Percentiles rank a stretch among this genome's conserved stretches.
Conservation (phyloP, 2,113 vertebrate species). For the Austrofundulus limnaeus region DNA sequence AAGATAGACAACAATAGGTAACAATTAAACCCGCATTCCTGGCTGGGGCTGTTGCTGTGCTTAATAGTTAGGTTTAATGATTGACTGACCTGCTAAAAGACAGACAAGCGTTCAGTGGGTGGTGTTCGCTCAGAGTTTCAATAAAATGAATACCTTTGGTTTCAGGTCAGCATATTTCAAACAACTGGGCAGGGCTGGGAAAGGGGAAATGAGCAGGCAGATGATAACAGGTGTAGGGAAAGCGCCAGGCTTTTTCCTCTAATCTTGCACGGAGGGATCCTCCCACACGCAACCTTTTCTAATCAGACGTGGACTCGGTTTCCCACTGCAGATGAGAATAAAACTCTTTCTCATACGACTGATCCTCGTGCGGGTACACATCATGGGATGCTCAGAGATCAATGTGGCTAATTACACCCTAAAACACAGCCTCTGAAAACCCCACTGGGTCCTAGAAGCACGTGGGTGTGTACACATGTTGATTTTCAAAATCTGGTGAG, state of each 20-base stretch:
- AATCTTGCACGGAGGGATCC: conserved; percentile 44
- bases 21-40: conserved; percentile 76
- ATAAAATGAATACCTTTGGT: conserved; percentile 66
- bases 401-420: conserved; percentile 32
- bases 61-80: conserved; percentile 73
- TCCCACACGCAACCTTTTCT: conserved; percentile 33
- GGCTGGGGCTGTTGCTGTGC: conserved; percentile 55
- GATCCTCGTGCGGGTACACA: conserved; percentile 36
- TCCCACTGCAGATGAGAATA: conserved; percentile 6
- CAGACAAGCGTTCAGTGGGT: conserved; percentile 39
- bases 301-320: conserved; percentile 25
- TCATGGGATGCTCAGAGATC: conserved; percentile 31
- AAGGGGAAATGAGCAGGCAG: conserved; percentile 49
- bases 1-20: conserved; percentile 63
- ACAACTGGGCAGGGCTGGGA: conserved; percentile 42
- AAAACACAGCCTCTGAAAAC: conserved; percentile 28
- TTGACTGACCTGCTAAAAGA: conserved; percentile 64
- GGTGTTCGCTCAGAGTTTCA: conserved; percentile 53
- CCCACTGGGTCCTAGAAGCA: conserved; percentile 41
- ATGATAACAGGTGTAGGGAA: conserved; percentile 69
- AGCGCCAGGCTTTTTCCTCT: conserved; percentile 46
- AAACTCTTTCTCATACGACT: conserved; percentile 25
- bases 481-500: conserved; percentile 69
- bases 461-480: conserved; percentile 60
- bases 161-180: conserved; percentile 58